Base-by-base conservation (phyloP, 2,888 invertebrate genomes). In the Pterostichus niger region DNA sequence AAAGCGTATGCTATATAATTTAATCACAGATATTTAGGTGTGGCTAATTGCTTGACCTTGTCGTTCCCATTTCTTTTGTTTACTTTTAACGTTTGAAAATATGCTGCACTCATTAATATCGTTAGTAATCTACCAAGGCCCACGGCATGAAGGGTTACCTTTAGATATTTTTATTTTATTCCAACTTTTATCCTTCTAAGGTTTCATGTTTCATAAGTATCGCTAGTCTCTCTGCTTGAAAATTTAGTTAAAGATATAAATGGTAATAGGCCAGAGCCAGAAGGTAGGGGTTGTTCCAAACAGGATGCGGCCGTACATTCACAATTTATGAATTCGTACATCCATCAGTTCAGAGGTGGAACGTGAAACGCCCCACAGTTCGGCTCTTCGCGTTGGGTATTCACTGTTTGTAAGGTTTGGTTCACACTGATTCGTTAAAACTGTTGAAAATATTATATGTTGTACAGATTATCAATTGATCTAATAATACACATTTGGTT, bases 311-410 rank as follows among this genome's bases (percentile, higher is more conserved):
- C 68, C 4, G 17, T 40, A 71, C 68, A 75, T 46, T 75, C 33
- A 52, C 49, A 75, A 75, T 75, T 52, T 75, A 75, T 75, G 49
- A 75, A 33, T 75, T 75, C 52, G 52, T 52, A 75, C 49, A 75
- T 75, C 31, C 31, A 7, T 75, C 75, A 64, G 40, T 56, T 56
- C 44, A 17, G 68, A n/a, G 52, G 75, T 52, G 13, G 75, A 71
- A 52, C 75, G 11, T 10, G 52, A 7, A 31, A n/a, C 75, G 52
- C 75, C 75, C 52, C 40, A 9, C 9, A 40, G 40, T 40, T 40
- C 40, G 40, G 9, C 40, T 9, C 1, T 40, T 40, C 40, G 40
- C 40, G 0, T 40, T 40, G 7, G 40, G 7, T 40, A 9, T 40
- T 40, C 7, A 9, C 7, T 40, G 40, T 40, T 40, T 3, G 40